Evolutionary conservation across 2,113 vertebrate species (phyloP).

Genomic region (Cairina moschata): DNA sequence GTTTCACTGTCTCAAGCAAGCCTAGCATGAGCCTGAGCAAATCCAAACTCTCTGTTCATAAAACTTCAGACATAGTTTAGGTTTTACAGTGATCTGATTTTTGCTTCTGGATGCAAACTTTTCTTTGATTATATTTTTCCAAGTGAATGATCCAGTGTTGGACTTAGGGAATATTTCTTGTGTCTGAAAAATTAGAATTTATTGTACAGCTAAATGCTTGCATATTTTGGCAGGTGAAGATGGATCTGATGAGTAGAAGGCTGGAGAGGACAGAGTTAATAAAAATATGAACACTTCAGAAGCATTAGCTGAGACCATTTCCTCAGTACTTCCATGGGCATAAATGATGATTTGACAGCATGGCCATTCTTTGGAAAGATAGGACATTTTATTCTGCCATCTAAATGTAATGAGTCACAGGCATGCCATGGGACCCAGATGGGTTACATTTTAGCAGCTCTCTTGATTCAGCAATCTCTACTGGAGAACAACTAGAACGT

Average conservation of each 20-base stretch:
- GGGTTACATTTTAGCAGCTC: background rate
- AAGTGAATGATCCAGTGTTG: background rate
- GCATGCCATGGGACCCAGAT: background rate
- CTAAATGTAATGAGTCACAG: background rate
- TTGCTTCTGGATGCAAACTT: background rate
- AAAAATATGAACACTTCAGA: background rate
- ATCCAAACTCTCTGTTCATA: background rate
- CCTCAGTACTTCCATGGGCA: background rate
- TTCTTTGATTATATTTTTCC: background rate
- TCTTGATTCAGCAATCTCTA: background rate
- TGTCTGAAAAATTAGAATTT: background rate
- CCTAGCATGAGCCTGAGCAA: background rate
- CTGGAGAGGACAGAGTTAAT: background rate
- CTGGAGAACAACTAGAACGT: background rate
- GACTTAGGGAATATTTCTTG: background rate
- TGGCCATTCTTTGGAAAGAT: background rate
- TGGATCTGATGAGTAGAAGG: background rate
- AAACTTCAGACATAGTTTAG: background rate
- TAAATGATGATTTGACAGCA: background rate
- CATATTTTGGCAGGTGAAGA: background rate
- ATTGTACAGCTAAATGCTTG: background rate
- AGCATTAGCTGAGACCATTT: background rate
- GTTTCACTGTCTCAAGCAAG: background rate
- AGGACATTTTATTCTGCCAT: background rate
- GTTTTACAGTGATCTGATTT: background rate